Conservation (phyloP, 1,140 invertebrate species). For the Drosophila aff. region DNA sequence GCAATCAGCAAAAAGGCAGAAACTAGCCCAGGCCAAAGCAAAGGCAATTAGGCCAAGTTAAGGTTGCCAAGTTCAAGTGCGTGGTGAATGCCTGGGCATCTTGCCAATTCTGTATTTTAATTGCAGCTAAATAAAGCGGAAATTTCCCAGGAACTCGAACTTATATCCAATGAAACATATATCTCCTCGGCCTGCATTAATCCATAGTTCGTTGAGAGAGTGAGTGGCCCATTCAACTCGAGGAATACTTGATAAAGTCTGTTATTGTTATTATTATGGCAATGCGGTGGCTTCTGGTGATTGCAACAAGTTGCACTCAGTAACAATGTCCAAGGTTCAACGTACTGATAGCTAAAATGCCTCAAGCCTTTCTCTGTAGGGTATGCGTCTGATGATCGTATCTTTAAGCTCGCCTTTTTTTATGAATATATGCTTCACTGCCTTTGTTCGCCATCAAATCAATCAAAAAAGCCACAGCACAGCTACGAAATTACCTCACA, state of each 20-base stretch:
- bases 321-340: constrained; percentile 20
- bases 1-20: constrained; percentile 18
- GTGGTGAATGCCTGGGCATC: constrained; percentile 22
- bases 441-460: constrained; percentile 26
- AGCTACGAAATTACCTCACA: constrained; percentile 57
- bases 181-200: neutral
- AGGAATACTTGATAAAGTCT: constrained; percentile 27
- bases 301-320: constrained; percentile 35
- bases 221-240: constrained; percentile 10
- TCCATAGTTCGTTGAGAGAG: constrained; percentile 3
- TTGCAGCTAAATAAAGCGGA: constrained; percentile 12
- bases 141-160: constrained; percentile 8
- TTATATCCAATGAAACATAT: neutral
- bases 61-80: constrained; percentile 56
- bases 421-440: constrained; percentile 14
- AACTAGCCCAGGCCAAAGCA: constrained; percentile 16
- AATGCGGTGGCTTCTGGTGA: constrained; percentile 7
- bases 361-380: constrained; percentile 32
- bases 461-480: constrained; percentile 53
- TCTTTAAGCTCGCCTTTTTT: constrained; percentile 1
- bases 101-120: constrained; percentile 7
- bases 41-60: constrained; percentile 26
- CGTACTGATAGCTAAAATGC: constrained; percentile 10
- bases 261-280: constrained; percentile 19
- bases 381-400: constrained; percentile 2